These are phyloP conservation scores for Muricea muricata DNA, from an alignment of 92 coral and sea anemone genomes.

Conservation along the genomic window DNA sequence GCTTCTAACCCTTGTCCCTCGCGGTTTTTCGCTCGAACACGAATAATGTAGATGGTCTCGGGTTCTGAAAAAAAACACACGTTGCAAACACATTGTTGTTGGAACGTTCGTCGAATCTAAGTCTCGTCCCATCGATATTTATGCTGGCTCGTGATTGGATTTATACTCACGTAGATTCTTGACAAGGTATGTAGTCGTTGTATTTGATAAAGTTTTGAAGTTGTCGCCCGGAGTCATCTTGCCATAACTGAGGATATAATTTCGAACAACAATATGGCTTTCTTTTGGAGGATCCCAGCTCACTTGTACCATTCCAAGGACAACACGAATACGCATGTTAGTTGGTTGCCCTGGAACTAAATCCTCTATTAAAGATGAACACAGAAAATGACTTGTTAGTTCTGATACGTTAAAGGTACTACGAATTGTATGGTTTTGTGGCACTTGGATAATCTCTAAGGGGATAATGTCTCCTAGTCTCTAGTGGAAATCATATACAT, in stretches of 20 bases:
- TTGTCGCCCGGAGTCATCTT: slow-evolving; percentile 68
- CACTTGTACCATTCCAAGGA: slow-evolving; percentile 61
- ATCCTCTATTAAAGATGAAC: slow-evolving; percentile 35
- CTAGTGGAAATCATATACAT: too few relatives aligned
- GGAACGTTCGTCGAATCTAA: too few relatives aligned
- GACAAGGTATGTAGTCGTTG: slow-evolving; percentile 58
- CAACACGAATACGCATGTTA: slow-evolving; percentile 44
- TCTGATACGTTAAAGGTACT: too few relatives aligned
- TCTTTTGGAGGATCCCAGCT: slow-evolving; percentile 87
- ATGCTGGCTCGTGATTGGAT: too few relatives aligned
- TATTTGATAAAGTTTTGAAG: slow-evolving; percentile 31
- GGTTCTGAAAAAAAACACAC: slow-evolving; percentile 65
- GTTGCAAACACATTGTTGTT: background rate
- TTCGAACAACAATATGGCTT: slow-evolving; percentile 76
- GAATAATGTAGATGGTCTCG: slow-evolving; percentile 74
- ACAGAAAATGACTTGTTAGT: background rate
- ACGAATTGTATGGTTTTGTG: too few relatives aligned
- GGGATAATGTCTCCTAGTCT: too few relatives aligned
- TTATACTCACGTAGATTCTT: slow-evolving; percentile 30
- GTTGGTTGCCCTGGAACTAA: slow-evolving; percentile 61
- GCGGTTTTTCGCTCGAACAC: slow-evolving; percentile 76
- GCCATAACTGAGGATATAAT: slow-evolving; percentile 78
- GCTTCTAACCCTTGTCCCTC: slow-evolving; percentile 72
- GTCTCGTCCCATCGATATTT: too few relatives aligned
- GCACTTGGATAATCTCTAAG: too few relatives aligned